Evolutionary conservation across 2,113 vertebrate genomes (phyloP), one percentile per base, ranked within the genome.

Genomic region (Erythrocercus mccallii): DNA sequence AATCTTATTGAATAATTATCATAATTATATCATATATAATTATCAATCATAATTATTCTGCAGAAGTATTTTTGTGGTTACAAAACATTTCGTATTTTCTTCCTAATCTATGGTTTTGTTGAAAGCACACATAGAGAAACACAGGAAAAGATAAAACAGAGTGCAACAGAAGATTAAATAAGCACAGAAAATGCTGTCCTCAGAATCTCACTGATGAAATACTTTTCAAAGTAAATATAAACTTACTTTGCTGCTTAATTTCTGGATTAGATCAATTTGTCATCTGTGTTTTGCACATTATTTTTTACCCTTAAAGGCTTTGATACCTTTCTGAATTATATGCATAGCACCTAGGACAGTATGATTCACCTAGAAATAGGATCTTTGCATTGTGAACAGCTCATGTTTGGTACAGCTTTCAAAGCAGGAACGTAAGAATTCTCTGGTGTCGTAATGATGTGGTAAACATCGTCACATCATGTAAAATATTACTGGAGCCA

Each of bases 31-130:
- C 0, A 47, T 31, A 60, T 48, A 20, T 83, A 48, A 69, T 69
- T 90, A 48, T 28, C 21, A 62, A 69, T 54, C 62, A 70, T 56
- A 77, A 56, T 62, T 83, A 62, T 58, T 50, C 38, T 51, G 33
- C 42, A 50, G 19, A 8, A 81, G 3, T 79, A 60, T 9, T 84
- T 86, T 53, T 81, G 20, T 60, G 84, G 48, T 72, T 83, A 62
- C 12, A 78, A 87, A 94, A 65, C 33, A 25, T 82, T 81, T 72
- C 48, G 11, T 23, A 44, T 87, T 91, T 94, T 90, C 62, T 76
- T 66, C 62, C 54, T 72, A 53, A 84, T 57, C 53, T 5, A 30
- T 66, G n/a, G 23, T 81, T 86, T 54, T 77, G 8, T 27, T 92
- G 47, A 47, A 86, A 86, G n/a, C 21, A 56, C n/a, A n/a, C 20